phyloP scores from a whole-genome alignment of 2,888 invertebrate species.

The Dexiosoma caninum region DNA sequence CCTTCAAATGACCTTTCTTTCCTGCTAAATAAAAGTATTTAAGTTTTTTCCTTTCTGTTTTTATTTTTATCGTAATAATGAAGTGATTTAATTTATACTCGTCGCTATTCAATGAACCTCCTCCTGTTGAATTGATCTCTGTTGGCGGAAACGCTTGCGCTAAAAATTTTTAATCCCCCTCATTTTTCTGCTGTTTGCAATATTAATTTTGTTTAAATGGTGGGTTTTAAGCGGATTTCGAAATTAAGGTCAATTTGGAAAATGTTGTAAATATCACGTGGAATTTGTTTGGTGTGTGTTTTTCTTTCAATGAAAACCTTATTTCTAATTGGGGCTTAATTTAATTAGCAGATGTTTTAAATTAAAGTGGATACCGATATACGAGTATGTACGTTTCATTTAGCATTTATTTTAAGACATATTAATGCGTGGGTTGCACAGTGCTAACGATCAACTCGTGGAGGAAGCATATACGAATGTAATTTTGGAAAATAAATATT shows the following conservation, averaged over 20 bases:
- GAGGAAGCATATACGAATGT: no score
- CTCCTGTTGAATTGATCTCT: slow-evolving; percentile 26
- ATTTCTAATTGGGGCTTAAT: slow-evolving; percentile 5
- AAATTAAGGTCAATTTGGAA: slow-evolving; percentile 45
- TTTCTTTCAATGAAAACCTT: not conserved
- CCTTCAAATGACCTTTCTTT: slow-evolving; percentile 59
- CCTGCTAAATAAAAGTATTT: not conserved
- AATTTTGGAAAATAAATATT: no score
- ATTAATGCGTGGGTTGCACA: no score
- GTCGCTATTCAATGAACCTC: slow-evolving; percentile 1
- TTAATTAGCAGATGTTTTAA: slow-evolving; percentile 37
- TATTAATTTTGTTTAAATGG: slow-evolving; percentile 12
- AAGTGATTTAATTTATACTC: slow-evolving; percentile 15
- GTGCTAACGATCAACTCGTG: no score
- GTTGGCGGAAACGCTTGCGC: slow-evolving; percentile 60
- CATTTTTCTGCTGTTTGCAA: not conserved
- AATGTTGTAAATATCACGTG: slow-evolving; percentile 40
- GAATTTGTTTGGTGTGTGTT: slow-evolving; percentile 23
- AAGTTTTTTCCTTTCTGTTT: not conserved
- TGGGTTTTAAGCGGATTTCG: slow-evolving; percentile 58
- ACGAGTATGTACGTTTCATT: no score
- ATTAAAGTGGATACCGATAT: not conserved
- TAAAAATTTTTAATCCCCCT: slow-evolving; percentile 43
- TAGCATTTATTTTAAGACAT: no score
- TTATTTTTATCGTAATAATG: no score